Evolutionary conservation across 2,113 vertebrate genomes (phyloP), one percentile per base, ranked within the genome.

Genomic region (Ceuthmochares aereus): DNA sequence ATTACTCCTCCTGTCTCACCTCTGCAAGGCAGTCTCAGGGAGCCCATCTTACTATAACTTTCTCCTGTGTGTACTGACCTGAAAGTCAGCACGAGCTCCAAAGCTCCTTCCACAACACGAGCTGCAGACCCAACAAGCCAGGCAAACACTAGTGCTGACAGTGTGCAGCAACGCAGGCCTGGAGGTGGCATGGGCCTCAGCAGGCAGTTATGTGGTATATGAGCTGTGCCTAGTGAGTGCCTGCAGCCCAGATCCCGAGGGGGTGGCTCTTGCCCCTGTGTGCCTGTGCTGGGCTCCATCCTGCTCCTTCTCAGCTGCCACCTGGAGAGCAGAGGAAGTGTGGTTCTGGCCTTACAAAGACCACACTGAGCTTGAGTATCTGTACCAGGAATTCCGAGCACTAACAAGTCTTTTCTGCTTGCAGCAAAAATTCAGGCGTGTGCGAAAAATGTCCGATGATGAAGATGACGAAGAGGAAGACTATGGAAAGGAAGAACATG

Each of bases 371-470:
- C 56, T 30, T 8, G 32, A 37, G 54, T 23, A 29, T 55, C 68
- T 56, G 32, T 77, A 66, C 36, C 29, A 56, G 75, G 45, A n/a
- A 4, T 23, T 84, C 10, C 4, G 69, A 21, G 42, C 6, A 6
- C 37, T 85, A 27, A 68, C 37, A 15, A 15, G 22, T 40, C 37
- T n/a, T 78, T 77, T 22, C 21, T 74, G 81, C 63, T 95, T 95
- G 96, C 98, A 99, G 98, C 99, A 99, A 98, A 99, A 99, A 93
- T 99, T 99, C 93, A 98, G 99, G 22, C 99, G 99, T 58, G 98
- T 99, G 49, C 98, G 98, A 95, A 99, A 98, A 77, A 99, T 99
- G 98, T 99, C 99, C 0, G 99, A 99, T 45, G 99, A 99, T 43
- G 99, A 99, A 84, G 99, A 99, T 3, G 99, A 99, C 2, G 99